Evolutionary conservation across 2,888 invertebrate genomes (phyloP).

Genomic region (Periphyllus acericola): DNA sequence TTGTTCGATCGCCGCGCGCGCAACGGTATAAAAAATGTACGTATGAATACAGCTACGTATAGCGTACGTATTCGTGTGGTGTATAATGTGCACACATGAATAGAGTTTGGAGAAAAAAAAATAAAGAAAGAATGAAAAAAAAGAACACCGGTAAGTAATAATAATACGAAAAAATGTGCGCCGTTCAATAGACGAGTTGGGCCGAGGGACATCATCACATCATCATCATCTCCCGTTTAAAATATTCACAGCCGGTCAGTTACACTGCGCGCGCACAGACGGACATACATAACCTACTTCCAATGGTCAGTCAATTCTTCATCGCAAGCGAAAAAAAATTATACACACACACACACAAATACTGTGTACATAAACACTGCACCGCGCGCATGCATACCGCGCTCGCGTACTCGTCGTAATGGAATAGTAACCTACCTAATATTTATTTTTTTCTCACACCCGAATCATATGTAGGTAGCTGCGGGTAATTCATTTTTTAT

Average conservation of each 20-base stretch:
- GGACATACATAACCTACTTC: constrained; percentile 51
- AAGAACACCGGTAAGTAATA: neutral
- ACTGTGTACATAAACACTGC: neutral
- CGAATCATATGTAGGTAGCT: too few species aligned
- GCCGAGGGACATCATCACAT: constrained; percentile 20
- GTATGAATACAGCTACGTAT: neutral
- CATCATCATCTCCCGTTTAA: constrained; percentile 45
- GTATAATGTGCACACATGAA: neutral
- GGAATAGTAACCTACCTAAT: neutral
- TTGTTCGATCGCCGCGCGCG: neutral
- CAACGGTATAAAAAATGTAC: neutral
- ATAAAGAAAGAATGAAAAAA: too few species aligned
- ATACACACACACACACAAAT: neutral
- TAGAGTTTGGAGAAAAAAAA: neutral
- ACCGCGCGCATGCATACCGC: neutral
- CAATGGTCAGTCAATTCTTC: constrained; percentile 55
- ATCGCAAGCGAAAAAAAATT: neutral
- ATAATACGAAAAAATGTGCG: constrained; percentile 3
- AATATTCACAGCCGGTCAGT: constrained; percentile 48
- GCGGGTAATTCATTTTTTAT: neutral
- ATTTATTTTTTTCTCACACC: neutral
- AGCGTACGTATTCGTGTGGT: neutral
- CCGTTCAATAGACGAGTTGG: constrained; percentile 19
- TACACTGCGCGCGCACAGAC: constrained; percentile 30
- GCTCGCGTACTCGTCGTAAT: too few species aligned